Conservation (phyloP, 1,140 invertebrate species). For the Gryllus bimaculatus region DNA sequence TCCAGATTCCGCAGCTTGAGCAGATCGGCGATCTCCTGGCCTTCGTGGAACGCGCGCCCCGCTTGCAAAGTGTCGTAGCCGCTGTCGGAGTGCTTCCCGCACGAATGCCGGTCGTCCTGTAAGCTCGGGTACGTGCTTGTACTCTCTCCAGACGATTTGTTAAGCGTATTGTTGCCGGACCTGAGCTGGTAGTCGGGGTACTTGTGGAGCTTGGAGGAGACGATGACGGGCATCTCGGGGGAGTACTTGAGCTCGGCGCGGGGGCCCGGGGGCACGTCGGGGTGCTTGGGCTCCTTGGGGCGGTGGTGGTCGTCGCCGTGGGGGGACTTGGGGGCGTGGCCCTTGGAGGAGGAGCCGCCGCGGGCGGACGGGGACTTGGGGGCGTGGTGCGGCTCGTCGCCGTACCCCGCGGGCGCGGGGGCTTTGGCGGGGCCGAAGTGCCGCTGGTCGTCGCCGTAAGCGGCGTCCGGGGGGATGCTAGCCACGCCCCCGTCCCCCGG, state of each 20-base stretch:
- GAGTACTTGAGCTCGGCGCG: not conserved
- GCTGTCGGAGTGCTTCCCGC: slow-evolving; percentile 31
- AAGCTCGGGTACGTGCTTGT: not conserved
- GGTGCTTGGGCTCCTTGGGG: not conserved
- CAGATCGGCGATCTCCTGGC: not conserved
- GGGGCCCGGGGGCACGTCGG: not conserved
- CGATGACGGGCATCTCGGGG: not conserved
- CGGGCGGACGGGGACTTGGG: not conserved
- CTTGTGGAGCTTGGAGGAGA: slow-evolving; percentile 11
- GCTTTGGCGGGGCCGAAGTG: slow-evolving; percentile 23
- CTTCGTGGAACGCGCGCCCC: not conserved
- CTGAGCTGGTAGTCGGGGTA: not conserved
- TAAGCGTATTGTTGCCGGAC: not conserved
- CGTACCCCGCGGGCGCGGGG: too few relatives aligned
- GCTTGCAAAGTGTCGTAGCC: slow-evolving; percentile 34
- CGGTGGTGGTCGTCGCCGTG: not conserved
- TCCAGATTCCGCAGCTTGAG: not conserved
- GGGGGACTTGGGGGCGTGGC: slow-evolving; percentile 13
- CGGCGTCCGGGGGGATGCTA: slow-evolving; percentile 32
- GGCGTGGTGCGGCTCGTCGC: too few relatives aligned
- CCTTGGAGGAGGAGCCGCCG: not conserved
- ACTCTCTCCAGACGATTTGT: slow-evolving; percentile 12
- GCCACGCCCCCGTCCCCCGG: not conserved
- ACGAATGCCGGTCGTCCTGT: slow-evolving; percentile 12
- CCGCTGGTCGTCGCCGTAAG: slow-evolving; percentile 32